Conservation (phyloP, 2,113 vertebrate species). For the Coracopsis vasa region DNA sequence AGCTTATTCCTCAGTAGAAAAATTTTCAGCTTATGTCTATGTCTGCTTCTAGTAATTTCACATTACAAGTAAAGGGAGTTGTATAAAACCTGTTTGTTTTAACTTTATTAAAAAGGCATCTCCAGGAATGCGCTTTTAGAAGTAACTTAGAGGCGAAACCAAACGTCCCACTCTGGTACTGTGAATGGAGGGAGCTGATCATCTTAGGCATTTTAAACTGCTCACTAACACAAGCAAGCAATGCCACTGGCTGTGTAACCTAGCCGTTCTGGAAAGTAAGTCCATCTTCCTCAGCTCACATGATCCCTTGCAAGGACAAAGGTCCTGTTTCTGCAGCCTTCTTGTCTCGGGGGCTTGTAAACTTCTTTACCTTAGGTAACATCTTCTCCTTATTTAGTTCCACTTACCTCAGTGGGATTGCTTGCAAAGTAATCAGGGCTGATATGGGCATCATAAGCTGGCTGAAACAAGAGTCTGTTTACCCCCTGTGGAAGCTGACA, state of each 20-base stretch:
- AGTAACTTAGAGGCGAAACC: neutral
- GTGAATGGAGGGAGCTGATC: neutral
- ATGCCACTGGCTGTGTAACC: fast-evolving
- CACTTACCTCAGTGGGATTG: neutral
- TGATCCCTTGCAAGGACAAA: neutral
- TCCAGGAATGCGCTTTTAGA: neutral
- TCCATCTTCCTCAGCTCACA: neutral
- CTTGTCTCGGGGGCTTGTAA: neutral
- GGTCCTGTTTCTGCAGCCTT: neutral
- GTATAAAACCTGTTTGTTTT: neutral
- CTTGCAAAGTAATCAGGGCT: neutral
- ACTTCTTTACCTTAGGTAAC: neutral
- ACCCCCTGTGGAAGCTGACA: neutral
- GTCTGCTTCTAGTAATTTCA: neutral
- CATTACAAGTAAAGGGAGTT: neutral
- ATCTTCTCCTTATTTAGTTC: neutral
- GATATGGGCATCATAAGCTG: fast-evolving
- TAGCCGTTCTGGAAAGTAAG: neutral
- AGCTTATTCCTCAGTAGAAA: neutral
- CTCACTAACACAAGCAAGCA: neutral
- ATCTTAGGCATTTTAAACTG: neutral
- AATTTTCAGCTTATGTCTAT: neutral
- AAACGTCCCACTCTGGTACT: neutral
- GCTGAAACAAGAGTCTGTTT: neutral
- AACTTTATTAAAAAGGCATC: neutral